phyloP scores from a whole-genome alignment of 2,797 vertebrate species.

The Liasis olivaceus region DNA sequence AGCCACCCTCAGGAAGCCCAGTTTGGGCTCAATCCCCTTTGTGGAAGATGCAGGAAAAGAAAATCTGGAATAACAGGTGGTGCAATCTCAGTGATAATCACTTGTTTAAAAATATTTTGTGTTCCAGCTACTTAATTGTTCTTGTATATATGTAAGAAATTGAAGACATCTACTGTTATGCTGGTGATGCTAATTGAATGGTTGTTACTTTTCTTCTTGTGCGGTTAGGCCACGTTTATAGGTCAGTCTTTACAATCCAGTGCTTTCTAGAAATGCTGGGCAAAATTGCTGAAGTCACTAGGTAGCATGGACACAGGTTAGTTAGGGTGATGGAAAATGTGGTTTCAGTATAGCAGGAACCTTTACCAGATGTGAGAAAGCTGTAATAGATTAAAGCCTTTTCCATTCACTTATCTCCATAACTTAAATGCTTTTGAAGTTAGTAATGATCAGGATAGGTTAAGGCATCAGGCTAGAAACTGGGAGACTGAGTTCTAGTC shows the following conservation, averaged over 20 bases:
- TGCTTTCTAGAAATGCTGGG: neutral
- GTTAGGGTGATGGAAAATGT: neutral
- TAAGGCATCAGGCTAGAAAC: neutral
- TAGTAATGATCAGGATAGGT: neutral
- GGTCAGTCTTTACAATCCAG: neutral
- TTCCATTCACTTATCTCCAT: neutral
- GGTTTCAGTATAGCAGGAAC: neutral
- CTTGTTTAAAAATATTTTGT: neutral
- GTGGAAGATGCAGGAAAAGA: neutral
- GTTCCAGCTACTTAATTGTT: neutral
- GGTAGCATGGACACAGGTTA: neutral
- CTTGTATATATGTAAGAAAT: neutral
- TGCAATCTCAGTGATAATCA: constrained; percentile 13
- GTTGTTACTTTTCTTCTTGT: neutral
- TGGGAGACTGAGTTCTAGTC: neutral
- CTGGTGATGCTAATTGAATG: neutral
- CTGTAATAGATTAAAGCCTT: neutral
- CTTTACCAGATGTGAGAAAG: neutral
- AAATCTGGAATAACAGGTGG: neutral
- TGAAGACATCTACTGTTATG: neutral
- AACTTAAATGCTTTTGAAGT: neutral
- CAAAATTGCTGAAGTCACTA: neutral
- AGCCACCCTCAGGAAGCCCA: neutral
- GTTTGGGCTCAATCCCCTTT: neutral
- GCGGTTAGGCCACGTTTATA: neutral